A percentile compares a stretch with the other conserved stretches of the same genome.
phyloP scores from a whole-genome alignment of 1,140 invertebrate genomes.

The Pseudoatta argentina region DNA sequence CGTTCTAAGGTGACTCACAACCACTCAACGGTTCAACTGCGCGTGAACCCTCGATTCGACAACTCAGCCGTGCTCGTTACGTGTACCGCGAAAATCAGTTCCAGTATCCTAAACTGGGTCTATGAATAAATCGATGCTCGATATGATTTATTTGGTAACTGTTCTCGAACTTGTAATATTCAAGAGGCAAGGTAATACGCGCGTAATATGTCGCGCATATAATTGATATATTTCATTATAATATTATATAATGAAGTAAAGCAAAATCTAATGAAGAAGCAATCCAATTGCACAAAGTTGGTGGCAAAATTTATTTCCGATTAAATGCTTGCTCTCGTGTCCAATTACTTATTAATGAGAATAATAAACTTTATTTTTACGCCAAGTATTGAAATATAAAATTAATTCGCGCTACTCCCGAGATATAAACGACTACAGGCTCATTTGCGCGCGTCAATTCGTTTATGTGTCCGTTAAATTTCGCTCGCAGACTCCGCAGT shows the following conservation, averaged over 20 bases:
- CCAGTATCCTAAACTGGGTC: conserved; percentile 77
- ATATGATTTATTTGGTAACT: conserved; percentile 71
- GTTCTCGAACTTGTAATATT: conserved; percentile 28
- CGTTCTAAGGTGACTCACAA: conserved; percentile 81
- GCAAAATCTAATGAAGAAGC: neutral
- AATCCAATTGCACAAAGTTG: neutral
- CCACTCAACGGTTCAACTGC: conserved; percentile 80
- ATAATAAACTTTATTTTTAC: conserved; percentile 15
- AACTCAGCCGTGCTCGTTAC: conserved; percentile 79
- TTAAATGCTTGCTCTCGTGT: neutral
- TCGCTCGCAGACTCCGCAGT: conserved; percentile 26
- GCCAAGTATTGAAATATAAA: conserved; percentile 20
- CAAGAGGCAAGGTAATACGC: neutral
- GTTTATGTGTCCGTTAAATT: conserved; percentile 41
- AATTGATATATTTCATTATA: conserved; percentile 17
- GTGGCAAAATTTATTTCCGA: neutral
- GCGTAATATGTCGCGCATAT: neutral
- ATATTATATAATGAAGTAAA: conserved; percentile 4
- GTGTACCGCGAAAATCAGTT: conserved; percentile 82
- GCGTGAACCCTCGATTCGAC: conserved; percentile 81
- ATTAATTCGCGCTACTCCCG: neutral
- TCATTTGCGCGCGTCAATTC: conserved; percentile 52
- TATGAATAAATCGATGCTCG: conserved; percentile 72
- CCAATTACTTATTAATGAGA: neutral
- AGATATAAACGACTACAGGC: neutral